These are phyloP conservation scores for Drosophila nr. perissopoda DNA, from an alignment of 2,888 invertebrate genomes.

Conservation along the genomic window DNA sequence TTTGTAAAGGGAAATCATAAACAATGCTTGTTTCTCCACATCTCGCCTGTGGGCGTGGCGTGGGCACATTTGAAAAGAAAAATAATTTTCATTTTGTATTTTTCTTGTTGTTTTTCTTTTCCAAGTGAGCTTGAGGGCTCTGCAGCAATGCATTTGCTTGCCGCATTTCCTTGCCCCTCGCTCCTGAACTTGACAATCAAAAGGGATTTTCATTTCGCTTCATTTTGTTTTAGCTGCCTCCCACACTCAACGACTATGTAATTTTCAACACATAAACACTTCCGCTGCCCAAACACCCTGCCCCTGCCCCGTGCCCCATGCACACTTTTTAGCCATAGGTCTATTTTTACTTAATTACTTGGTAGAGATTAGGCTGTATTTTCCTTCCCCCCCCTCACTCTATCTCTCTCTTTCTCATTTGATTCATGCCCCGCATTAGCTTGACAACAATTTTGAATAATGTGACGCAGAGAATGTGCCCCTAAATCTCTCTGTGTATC, in stretches of 20 bases:
- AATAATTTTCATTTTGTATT: conserved; percentile 47
- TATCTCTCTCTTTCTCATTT: background rate
- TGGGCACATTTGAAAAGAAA: conserved; percentile 57
- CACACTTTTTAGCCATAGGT: conserved; percentile 33
- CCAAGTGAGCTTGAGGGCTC: conserved; percentile 31
- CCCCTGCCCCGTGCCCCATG: background rate
- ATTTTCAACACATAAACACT: conserved; percentile 70
- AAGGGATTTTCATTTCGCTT: conserved; percentile 70
- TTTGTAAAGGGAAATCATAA: conserved; percentile 21
- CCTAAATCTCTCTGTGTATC: background rate
- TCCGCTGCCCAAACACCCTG: conserved; percentile 44
- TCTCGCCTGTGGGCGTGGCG: conserved; percentile 35
- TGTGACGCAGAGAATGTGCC: conserved; percentile 18
- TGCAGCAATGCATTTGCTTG: background rate
- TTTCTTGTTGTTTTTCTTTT: conserved; percentile 9
- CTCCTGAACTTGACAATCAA: conserved; percentile 75
- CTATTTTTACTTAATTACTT: conserved; percentile 75
- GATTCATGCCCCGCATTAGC: conserved; percentile 54
- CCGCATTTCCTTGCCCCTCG: background rate
- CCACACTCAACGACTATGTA: conserved; percentile 30
- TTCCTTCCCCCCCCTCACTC: background rate
- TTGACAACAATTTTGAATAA: conserved; percentile 38
- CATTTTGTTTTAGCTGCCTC: conserved; percentile 28
- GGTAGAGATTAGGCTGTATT: conserved; percentile 43
- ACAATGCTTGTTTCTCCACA: conserved; percentile 33